phyloP scores from a whole-genome alignment of 2,888 invertebrate genomes.

The Campoletis raptor region DNA sequence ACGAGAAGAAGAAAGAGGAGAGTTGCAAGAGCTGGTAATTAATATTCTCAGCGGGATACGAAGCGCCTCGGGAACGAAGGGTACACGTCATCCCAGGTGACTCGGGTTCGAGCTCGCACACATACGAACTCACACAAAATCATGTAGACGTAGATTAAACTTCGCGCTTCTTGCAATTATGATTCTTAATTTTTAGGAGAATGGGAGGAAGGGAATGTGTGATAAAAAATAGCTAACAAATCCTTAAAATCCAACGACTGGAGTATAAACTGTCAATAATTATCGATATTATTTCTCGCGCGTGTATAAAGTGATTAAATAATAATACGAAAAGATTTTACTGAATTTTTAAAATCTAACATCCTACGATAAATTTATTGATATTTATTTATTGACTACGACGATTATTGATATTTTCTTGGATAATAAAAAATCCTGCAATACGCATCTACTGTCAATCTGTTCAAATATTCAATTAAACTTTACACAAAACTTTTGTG shows the following conservation, averaged over 20 bases:
- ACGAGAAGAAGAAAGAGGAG: slow-evolving; percentile 36
- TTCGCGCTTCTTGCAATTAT: slow-evolving; percentile 59
- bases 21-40: slow-evolving; percentile 76
- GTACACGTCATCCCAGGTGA: slow-evolving; percentile 76
- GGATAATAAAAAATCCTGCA: no score
- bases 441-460: no score
- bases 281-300: not conserved
- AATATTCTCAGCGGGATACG: slow-evolving; percentile 81
- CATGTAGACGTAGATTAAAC: slow-evolving; percentile 44
- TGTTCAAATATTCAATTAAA: no score
- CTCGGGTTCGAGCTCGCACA: slow-evolving; percentile 58
- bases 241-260: not conserved
- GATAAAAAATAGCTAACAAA: not conserved
- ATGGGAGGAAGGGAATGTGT: not conserved
- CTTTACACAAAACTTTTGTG: no score
- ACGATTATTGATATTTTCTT: no score
- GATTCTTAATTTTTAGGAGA: slow-evolving; percentile 6
- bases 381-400: no score
- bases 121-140: not conserved
- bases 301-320: not conserved
- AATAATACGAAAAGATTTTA: not conserved
- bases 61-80: slow-evolving; percentile 70
- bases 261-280: not conserved
- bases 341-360: not conserved
- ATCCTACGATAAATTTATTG: no score